phyloP scores from a whole-genome alignment of 2,797 vertebrate species.

The Siniperca obscura region DNA sequence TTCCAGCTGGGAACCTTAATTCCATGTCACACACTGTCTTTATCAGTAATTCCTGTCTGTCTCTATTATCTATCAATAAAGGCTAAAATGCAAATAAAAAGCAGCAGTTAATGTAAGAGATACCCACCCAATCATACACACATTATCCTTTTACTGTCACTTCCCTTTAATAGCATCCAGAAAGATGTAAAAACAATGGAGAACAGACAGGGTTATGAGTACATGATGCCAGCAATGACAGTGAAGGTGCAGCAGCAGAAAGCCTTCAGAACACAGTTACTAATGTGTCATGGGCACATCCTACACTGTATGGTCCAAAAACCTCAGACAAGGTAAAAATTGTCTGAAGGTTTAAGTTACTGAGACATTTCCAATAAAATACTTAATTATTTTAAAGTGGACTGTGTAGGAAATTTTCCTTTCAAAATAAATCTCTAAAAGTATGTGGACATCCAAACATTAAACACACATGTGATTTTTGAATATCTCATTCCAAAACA shows the following conservation, averaged over 20 bases:
- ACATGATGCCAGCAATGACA: not conserved
- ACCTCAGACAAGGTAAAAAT: not conserved
- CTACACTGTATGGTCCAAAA: not conserved
- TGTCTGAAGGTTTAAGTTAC: not conserved
- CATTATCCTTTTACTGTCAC: not conserved
- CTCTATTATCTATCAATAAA: not conserved
- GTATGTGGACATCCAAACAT: not conserved
- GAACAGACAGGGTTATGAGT: not conserved
- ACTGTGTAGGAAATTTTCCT: not conserved
- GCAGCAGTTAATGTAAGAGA: not conserved
- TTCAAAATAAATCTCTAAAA: slow-evolving; percentile 11
- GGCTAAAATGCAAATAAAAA: not conserved
- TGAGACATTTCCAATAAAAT: not conserved
- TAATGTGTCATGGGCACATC: not conserved
- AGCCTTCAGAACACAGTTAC: not conserved
- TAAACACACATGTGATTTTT: not conserved
- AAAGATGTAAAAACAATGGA: not conserved
- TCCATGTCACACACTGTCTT: not conserved
- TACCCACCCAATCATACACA: not conserved
- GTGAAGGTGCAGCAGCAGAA: not conserved
- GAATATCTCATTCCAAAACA: not conserved
- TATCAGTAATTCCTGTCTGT: not conserved
- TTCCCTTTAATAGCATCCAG: not conserved
- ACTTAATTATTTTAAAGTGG: not conserved
- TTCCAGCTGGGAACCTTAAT: not conserved